Conservation (phyloP, 2,888 invertebrate genomes). For the Atethmia centrago region DNA sequence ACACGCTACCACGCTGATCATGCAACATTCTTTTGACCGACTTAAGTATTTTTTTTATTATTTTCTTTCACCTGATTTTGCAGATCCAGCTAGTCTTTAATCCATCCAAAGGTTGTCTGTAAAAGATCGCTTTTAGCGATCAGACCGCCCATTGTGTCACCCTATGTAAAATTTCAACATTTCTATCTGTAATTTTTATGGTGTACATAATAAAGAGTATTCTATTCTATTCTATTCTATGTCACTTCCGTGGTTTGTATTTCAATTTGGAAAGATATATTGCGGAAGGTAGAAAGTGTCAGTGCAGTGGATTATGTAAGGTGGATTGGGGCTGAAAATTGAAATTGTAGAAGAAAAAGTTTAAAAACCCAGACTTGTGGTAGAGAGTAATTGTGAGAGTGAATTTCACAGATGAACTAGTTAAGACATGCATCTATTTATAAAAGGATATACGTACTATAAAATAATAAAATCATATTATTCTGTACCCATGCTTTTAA, state of each 20-base stretch:
- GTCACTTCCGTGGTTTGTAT: slow-evolving; percentile 27
- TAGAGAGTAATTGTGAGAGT: not conserved
- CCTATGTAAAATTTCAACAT: too few relatives aligned
- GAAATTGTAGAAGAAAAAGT: not conserved
- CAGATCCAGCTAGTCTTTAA: too few relatives aligned
- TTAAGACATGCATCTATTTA: slow-evolving; percentile 16
- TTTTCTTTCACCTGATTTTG: slow-evolving; percentile 23
- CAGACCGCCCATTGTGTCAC: too few relatives aligned
- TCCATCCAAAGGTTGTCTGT: too few relatives aligned
- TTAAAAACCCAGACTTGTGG: not conserved
- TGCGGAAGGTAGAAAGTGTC: not conserved
- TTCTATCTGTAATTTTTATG: too few relatives aligned
- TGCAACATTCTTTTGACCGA: slow-evolving; percentile 24
- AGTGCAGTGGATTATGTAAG: not conserved
- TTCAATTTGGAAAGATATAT: slow-evolving; percentile 16
- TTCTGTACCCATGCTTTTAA: not conserved
- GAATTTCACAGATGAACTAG: slow-evolving; percentile 18
- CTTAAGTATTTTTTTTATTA: slow-evolving; percentile 50
- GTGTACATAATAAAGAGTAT: too few relatives aligned
- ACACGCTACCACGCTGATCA: slow-evolving; percentile 26
- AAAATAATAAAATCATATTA: slow-evolving; percentile 32
- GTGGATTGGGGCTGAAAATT: not conserved
- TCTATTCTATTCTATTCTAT: too few relatives aligned
- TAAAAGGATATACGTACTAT: slow-evolving; percentile 13
- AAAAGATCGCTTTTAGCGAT: too few relatives aligned